Evolutionary conservation across 2,888 invertebrate genomes (phyloP).

Genomic region (Pycnomerus fuliginosus): DNA sequence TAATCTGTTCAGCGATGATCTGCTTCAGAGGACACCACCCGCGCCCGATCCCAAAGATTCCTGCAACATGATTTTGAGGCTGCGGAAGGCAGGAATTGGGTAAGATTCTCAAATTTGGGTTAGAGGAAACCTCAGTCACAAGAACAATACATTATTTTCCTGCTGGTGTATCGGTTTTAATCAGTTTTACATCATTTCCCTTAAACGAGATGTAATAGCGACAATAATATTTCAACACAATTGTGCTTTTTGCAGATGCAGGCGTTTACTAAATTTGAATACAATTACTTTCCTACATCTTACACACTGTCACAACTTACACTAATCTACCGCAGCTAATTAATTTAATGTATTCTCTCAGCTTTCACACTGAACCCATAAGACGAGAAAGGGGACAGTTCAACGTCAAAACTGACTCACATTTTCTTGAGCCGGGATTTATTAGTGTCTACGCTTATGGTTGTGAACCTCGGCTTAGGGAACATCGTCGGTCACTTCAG

Average conservation of each 20-base stretch:
- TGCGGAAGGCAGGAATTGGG: conserved; percentile 77
- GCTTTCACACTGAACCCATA: conserved; percentile 70
- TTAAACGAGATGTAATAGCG: too few relatives aligned
- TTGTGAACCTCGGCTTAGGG: conserved; percentile 59
- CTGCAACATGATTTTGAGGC: conserved; percentile 76
- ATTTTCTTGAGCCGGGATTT: conserved; percentile 81
- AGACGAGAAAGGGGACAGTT: conserved; percentile 68
- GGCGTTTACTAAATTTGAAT: too few relatives aligned
- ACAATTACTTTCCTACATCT: too few relatives aligned
- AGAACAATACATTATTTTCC: not conserved
- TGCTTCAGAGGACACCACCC: conserved; percentile 52
- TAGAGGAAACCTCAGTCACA: not conserved
- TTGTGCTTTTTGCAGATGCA: too few relatives aligned
- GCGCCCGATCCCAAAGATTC: conserved; percentile 51
- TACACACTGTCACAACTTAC: too few relatives aligned
- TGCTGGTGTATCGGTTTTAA: too few relatives aligned
- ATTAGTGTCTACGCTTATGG: conserved; percentile 84
- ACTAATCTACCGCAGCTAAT: too few relatives aligned
- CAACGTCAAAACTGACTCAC: conserved; percentile 76
- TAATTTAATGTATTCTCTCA: too few relatives aligned
- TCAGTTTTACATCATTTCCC: too few relatives aligned
- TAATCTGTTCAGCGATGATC: conserved; percentile 56
- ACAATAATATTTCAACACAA: too few relatives aligned
- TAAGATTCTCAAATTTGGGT: conserved; percentile 28
- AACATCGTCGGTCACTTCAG: conserved; percentile 40